Conservation (phyloP, 2,797 vertebrate genomes). For the Urophycis tenuis region DNA sequence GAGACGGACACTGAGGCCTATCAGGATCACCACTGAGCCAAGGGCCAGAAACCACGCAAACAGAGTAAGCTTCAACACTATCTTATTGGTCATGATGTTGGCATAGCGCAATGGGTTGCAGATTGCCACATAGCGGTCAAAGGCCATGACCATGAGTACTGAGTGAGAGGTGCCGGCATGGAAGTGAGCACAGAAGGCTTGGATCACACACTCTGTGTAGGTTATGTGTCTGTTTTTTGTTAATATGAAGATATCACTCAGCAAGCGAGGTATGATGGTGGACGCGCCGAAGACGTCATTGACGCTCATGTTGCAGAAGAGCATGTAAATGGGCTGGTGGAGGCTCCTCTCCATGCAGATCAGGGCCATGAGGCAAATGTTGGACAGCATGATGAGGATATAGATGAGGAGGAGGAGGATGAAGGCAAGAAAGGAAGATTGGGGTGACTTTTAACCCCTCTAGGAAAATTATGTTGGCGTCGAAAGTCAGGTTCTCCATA, state of each 20-base stretch:
- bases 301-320: slow-evolving; percentile 64
- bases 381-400: slow-evolving; percentile 27
- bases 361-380: slow-evolving; percentile 31
- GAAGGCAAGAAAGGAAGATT: slow-evolving; percentile 30
- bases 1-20: slow-evolving; percentile 58
- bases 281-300: slow-evolving; percentile 64
- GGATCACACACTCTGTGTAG: slow-evolving; percentile 60
- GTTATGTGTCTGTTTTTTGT: slow-evolving; percentile 58
- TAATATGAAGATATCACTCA: slow-evolving; percentile 57
- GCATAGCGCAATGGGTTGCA: slow-evolving; percentile 66
- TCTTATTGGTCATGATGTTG: slow-evolving; percentile 51
- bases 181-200: slow-evolving; percentile 71
- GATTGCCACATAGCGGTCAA: slow-evolving; percentile 73
- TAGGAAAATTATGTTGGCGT: slow-evolving; percentile 19
- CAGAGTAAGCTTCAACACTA: slow-evolving; percentile 52
- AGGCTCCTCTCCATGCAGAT: slow-evolving; percentile 43
- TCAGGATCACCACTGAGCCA: slow-evolving; percentile 52
- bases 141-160: slow-evolving; percentile 72
- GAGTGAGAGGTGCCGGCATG: slow-evolving; percentile 63
- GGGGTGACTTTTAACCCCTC: slow-evolving; percentile 32
- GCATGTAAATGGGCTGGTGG: slow-evolving; percentile 68
- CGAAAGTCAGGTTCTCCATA: slow-evolving; percentile 35
- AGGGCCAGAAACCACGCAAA: slow-evolving; percentile 38
- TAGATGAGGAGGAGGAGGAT: slow-evolving; percentile 30
- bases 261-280: slow-evolving; percentile 53